Base-by-base conservation (phyloP, 2,113 vertebrate genomes). In the Galbula dea region DNA sequence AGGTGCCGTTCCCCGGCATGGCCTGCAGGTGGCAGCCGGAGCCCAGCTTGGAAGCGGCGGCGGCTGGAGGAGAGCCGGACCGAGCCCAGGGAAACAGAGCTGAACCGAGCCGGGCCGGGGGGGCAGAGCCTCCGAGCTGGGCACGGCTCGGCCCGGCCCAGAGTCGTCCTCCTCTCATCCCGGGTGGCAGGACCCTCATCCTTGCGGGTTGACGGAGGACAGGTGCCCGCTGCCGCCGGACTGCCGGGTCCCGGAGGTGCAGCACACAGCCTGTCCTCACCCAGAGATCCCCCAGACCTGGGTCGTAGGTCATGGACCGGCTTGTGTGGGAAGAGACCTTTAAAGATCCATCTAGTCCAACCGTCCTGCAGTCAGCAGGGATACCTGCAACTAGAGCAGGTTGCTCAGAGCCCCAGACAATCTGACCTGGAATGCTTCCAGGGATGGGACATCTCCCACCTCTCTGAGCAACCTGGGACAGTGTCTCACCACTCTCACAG, bases 1-100 rank as follows among this genome's bases (percentile, higher is more conserved):
- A 57, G 37, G 46, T 13, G 73, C 77, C 58, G n/a, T 80, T 45
- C 65, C 84, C 92, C 72, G n/a, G 45, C 37, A 41, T 69, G 71
- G 95, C 97, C 97, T 93, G 95, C 92, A 97, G 95, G 87, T 94
- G 97, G 96, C 96, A 96, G 90, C 92, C 80, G 81, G 89, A 95
- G 93, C 89, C 77, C 85, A 30, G 89, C 43, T 73, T 95, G 61
- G 41, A 29, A 14, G 65, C 21, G 29, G 39, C 46, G 22, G 34
- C 36, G 55, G 26, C 21, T n/a, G 48, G 49, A 12, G 49, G 10
- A 10, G 49, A 24, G 21, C 19, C 18, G 30, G 15, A 32, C 29
- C 54, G n/a, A n/a, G n/a, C n/a, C n/a, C n/a, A n/a, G n/a, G n/a
- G n/a, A n/a, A n/a, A n/a, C n/a, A 8, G 55, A 26, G 49, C 24